Evolutionary conservation across 2,797 vertebrate genomes (phyloP).

Genomic region (Neomorphus geoffroyi): DNA sequence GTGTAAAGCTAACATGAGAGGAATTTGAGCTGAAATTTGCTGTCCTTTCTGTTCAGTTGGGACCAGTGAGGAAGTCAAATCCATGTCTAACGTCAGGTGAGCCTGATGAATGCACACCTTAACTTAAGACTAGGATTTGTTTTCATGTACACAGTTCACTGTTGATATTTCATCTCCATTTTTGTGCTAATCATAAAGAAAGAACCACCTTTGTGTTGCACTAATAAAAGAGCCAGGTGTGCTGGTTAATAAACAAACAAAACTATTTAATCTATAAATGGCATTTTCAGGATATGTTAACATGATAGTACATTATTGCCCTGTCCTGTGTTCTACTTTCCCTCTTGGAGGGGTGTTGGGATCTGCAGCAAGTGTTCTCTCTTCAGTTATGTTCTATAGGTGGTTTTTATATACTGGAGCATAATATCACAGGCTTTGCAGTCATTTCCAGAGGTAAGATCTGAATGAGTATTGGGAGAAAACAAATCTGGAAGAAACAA

Average conservation of each 20-base stretch:
- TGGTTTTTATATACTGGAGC: not conserved
- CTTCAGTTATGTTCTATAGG: not conserved
- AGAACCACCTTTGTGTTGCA: not conserved
- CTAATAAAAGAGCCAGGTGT: not conserved
- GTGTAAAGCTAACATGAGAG: not conserved
- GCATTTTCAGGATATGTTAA: not conserved
- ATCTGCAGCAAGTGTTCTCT: not conserved
- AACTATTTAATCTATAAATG: not conserved
- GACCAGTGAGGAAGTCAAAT: conserved; percentile 2
- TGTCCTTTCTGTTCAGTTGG: not conserved
- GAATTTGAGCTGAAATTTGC: not conserved
- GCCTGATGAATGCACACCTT: not conserved
- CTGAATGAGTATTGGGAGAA: not conserved
- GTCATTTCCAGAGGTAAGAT: not conserved
- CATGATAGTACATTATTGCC: not conserved
- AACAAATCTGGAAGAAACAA: not conserved
- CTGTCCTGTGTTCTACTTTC: not conserved
- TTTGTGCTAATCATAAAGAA: not conserved
- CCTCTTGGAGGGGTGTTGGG: not conserved
- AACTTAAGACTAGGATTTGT: not conserved
- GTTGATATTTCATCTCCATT: not conserved
- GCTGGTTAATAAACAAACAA: conserved; percentile 4
- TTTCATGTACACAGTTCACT: conserved; percentile 32
- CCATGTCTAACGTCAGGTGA: not conserved
- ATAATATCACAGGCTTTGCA: not conserved